Base-by-base conservation (phyloP, 2,888 invertebrate genomes). In the Campopleginae sp. region DNA sequence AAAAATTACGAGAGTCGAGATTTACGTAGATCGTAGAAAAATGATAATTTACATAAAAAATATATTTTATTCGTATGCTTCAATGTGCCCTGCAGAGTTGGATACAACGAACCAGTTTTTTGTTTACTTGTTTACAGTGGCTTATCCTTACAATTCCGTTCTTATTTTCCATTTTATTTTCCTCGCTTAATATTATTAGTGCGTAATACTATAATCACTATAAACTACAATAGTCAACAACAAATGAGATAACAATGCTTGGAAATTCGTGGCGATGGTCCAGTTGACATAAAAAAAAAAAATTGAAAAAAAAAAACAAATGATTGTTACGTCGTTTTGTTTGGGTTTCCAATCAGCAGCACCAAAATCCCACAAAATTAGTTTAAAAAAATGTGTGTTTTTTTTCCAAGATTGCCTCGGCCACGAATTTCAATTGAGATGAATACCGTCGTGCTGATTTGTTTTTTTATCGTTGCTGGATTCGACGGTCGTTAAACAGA, bases 171-270 rank as follows among this genome's bases (percentile, higher is more conserved):
- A 76, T 82, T 84, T 68, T 81, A 23, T 61, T 68, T 76, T 61
- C 80, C 31, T 85, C 71, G 75, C 84, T 83, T 85, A 85, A 81
- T 78, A 85, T 85, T 86, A 80, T 86, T 87, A 88, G 71, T 86
- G 78, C 70, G 75, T 87, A 88, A 86, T 80, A 85, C 87, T 92
- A 86, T 82, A 90, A 58, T 83, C 78, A 84, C 85, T 90, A 91
- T 63, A 80, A 88, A 86, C 90, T 92, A 92, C 88, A 91, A 90
- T 91, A 92, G 88, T 91, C 90, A 92, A 92, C 92, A 92, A 92
- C 91, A 93, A 92, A 88, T 90, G 85, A 90, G 79, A 92, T 89
- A 92, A 92, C 92, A 92, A 92, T 91, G 87, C 87, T 85, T 86
- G 90, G 88, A 91, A 87, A 87, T 89, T 88, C 81, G 74, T 87